Evolutionary conservation across 30 jellyfish, hydroid and myxozoan genomes (phyloP), one percentile per base, ranked within the genome.

Genomic region (Aurelia sp.): DNA sequence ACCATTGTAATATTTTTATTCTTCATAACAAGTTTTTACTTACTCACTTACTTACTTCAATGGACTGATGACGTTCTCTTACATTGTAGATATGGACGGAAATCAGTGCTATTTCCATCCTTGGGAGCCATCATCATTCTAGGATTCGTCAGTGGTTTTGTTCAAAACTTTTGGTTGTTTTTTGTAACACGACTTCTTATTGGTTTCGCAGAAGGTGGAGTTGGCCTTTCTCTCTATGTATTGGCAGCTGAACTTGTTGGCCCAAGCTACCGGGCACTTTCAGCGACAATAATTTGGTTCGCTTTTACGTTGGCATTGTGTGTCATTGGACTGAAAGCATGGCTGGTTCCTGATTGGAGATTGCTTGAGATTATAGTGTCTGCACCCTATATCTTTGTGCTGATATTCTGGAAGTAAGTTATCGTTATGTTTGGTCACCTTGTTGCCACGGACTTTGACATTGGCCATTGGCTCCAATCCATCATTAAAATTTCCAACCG

Each of bases 161-260:
- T 72, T 6, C 82, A 78, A 20, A 61, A 66, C 48, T 85, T 84
- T 76, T 95, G 99, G 99, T 71, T 90, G 66, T 95, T 95, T 59
- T 74, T 95, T 67, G 82, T 59, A 50, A 50, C 86, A 35, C 92
- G 99, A 16, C 61, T 91, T 47, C 13, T 84, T 21, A 89, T 85
- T 84, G 99, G 99, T 38, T 79, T 95, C 47, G 95, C 80, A 66
- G 97, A 95, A 81, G 99, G 99, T 20, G 99, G 99, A 9, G 90
- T 95, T 63, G 97, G 96, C 19, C 71, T 95, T 76, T 84, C 98
- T 41, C 53, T 95, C 63, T 95, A 85, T 67, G 97, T 95, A 52
- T 22, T 95, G 92, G 97, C 97, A 24, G 68, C 99, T 3, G 99
- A 95, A 68, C 92, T 90, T 12, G 97, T 95, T 50, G 99, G 99